Base-by-base conservation (phyloP, 2,113 vertebrate genomes). In the Saguinus imperator region DNA sequence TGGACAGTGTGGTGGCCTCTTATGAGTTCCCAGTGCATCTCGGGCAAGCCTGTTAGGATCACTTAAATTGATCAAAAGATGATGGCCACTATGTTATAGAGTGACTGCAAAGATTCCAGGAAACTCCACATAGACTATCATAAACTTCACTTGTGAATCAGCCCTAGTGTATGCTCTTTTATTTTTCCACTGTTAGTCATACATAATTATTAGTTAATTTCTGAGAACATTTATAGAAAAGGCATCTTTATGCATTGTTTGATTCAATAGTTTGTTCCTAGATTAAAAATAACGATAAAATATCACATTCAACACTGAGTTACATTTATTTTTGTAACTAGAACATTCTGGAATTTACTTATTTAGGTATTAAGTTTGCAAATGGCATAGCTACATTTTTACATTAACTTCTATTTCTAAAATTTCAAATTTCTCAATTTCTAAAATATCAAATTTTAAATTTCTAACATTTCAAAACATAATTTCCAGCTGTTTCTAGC, bases 401-500 rank as follows among this genome's bases (percentile, higher is more conserved):
- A 43, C 16, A 86, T 82, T 64, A 64, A 77, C 5, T 94, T 91
- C 25, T 64, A 73, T 82, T 95, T 91, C 68, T 79, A 91, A 89
- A 96, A 90, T 96, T 84, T 52, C 43, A 70, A 64, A 89, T 58
- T 23, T 58, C 57, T 58, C 9, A 91, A 70, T 82, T 95, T 91
- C 66, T 82, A 95, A 91, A 95, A 87, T 96, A 80, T 52, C 45
- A 70, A 58, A 89, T 61, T 61, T 61, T 61, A 61, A 61, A 72
- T 82, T 95, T 91, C 58, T 82, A 94, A 91, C 94, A 88, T 96
- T 81, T 55, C 40, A 66, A 66, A 89, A 86, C 8, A 55, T 75
- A 40, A 12, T 82, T 94, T 90, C 93, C 8, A 75, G 48, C 52
- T 68, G 12, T 87, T 87, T 95, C 27, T 76, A 91, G n/a, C 50